phyloP scores from a whole-genome alignment of 2,113 vertebrate species.

The Zingel zingel region DNA sequence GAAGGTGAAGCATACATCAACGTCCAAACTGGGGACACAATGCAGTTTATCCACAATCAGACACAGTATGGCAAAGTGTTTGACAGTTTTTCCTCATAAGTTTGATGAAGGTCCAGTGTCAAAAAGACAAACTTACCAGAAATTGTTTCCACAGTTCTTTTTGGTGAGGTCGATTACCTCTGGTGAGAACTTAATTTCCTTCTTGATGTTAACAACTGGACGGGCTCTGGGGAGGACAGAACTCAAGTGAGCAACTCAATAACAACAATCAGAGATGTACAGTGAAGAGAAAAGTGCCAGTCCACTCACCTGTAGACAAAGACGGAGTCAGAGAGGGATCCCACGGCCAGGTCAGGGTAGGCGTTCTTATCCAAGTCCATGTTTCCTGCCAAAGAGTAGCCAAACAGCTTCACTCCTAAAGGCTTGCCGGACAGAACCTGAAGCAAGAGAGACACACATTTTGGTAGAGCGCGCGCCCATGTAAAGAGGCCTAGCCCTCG shows the following conservation, averaged over 20 bases:
- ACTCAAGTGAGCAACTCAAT: constrained; percentile 1
- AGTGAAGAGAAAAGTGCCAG: background rate
- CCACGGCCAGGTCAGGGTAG: constrained; percentile 95
- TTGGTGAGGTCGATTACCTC: constrained; percentile 74
- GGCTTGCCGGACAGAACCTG: constrained; percentile 87
- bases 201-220: constrained; percentile 91
- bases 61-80: background rate
- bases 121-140: constrained; percentile 85
- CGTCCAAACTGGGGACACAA: constrained; percentile 86
- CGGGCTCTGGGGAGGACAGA: constrained; percentile 83
- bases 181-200: constrained; percentile 87
- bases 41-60: constrained; percentile 14
- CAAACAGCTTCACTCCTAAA: constrained; percentile 83
- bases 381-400: constrained; percentile 95
- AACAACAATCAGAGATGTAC: background rate
- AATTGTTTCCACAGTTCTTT: constrained; percentile 79
- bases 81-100: background rate
- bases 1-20: constrained; percentile 91
- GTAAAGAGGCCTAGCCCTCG: too few relatives aligned
- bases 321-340: constrained; percentile 93
- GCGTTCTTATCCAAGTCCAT: constrained; percentile 95
- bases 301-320: constrained; percentile 73
- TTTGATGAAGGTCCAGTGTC: background rate
- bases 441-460: constrained; percentile 16
- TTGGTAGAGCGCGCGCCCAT: background rate